A percentile compares a stretch with the other conserved stretches of the same genome.
phyloP scores from a whole-genome alignment of 2,888 invertebrate species.

The Eudasyphora cyanicolor region DNA sequence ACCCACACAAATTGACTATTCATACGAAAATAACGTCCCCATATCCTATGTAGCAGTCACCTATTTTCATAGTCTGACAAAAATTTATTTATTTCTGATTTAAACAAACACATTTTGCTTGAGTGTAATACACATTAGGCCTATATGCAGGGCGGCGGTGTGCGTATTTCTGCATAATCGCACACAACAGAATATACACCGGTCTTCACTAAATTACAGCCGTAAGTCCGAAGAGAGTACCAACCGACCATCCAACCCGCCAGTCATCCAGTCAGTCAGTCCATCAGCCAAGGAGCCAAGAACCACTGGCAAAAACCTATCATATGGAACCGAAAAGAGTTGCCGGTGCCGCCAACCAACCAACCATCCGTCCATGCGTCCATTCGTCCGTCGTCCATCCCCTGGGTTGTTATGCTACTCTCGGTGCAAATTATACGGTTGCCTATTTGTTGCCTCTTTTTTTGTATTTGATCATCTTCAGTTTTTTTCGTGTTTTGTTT shows the following conservation, averaged over 20 bases:
- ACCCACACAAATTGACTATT: too few relatives aligned
- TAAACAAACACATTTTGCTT: too few relatives aligned
- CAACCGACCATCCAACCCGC: neutral
- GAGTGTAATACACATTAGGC: constrained; percentile 5
- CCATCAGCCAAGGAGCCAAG: neutral
- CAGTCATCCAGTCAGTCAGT: neutral
- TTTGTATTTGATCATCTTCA: constrained; percentile 57
- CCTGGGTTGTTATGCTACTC: constrained; percentile 46
- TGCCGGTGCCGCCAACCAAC: constrained; percentile 9
- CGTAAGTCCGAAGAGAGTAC: constrained; percentile 44
- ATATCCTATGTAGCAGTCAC: too few relatives aligned
- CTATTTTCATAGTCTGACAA: too few relatives aligned
- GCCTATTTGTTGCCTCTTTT: constrained; percentile 45
- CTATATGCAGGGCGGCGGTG: neutral
- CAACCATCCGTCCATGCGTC: too few relatives aligned
- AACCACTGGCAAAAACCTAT: constrained; percentile 24
- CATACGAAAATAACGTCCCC: too few relatives aligned
- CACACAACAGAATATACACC: constrained; percentile 15
- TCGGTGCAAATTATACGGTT: constrained; percentile 53
- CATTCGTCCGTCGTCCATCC: too few relatives aligned
- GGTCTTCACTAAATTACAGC: neutral
- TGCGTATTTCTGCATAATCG: constrained; percentile 47
- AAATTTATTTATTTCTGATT: too few relatives aligned
- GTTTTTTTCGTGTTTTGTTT: too few relatives aligned
- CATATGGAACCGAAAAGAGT: constrained; percentile 34